Evolutionary conservation across 2,888 invertebrate species (phyloP), one percentile per base, ranked within the genome.

Genomic region (Hydrotaea diabolus): DNA sequence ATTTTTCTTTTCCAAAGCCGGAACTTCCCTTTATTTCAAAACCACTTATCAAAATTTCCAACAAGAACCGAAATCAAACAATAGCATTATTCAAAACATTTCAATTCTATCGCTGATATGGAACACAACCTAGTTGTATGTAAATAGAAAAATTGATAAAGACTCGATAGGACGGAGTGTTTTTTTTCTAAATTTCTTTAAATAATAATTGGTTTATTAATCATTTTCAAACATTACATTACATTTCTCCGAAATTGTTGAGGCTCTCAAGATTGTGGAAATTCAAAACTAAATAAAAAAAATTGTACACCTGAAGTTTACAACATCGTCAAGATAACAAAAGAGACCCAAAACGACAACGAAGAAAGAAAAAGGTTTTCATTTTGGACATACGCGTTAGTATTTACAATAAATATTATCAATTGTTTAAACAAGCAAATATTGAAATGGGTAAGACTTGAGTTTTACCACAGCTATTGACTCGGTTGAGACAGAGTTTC

Each of bases 131-230:
- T 26, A 59, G 4, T 59, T 59, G 23, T 49, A 49, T 49, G 49
- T 49, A 59, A 59, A 59, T 23, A 59, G 13, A 59, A 1, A 55
- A 55, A 59, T 49, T 72, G 72, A 78, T 72, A 78, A 72, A 17
- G 66, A 5, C 1, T 26, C 19, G 15, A 39, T 15, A 69, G 21
- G 26, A 26, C 26, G 2, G 59, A 8, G 13, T 71, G 46, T 36
- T 31, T 62, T 59, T 72, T 72, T 53, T 53, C 46, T n/a, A n/a
- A 64, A 49, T 49, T 62, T 62, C n/a, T 26, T 66, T 62, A 72
- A 73, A 64, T 55, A 64, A 39, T 79, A 78, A 73, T 73, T 73
- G 62, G 5, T 23, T 49, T 72, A 72, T 62, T 78, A 73, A 64
- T 79, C 64, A 79, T 64, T 59, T 21, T 21, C 55, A 13, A 39